Conservation (phyloP, 2,797 vertebrate genomes). For the Acipenser transmontanus region DNA sequence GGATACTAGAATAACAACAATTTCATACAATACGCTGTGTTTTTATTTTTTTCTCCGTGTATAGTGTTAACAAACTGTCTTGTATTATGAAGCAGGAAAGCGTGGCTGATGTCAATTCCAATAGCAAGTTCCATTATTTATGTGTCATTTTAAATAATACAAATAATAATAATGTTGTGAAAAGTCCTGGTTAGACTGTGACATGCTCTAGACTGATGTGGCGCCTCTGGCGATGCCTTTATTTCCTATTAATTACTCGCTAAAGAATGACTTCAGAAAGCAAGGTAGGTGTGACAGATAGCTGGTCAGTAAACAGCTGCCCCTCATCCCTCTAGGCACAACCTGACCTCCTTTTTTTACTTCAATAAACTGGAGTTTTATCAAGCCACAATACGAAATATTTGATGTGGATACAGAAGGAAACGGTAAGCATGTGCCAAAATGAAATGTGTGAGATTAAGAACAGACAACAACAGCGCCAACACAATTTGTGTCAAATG, state of each 20-base stretch:
- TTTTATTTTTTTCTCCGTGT: slow-evolving; percentile 13
- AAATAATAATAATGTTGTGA: slow-evolving; percentile 39
- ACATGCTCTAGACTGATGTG: slow-evolving; percentile 38
- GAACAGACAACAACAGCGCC: too few relatives aligned
- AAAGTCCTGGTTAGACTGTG: slow-evolving; percentile 30
- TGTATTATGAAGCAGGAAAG: slow-evolving; percentile 23
- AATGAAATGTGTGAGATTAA: too few relatives aligned
- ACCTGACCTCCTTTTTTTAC: slow-evolving; percentile 63
- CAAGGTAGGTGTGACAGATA: slow-evolving; percentile 54
- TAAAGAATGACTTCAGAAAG: slow-evolving; percentile 44
- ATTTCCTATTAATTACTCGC: slow-evolving; percentile 56
- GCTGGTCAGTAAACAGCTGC: slow-evolving; percentile 65
- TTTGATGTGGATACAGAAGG: slow-evolving; percentile 54
- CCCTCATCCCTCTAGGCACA: slow-evolving; percentile 54
- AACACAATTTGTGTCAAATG: too few relatives aligned
- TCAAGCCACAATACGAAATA: slow-evolving; percentile 50
- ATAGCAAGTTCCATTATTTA: slow-evolving; percentile 28
- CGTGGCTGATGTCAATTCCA: slow-evolving; percentile 34
- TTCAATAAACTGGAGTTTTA: slow-evolving; percentile 55
- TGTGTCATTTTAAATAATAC: slow-evolving; percentile 41
- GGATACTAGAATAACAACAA: too few relatives aligned
- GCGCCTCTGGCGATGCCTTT: slow-evolving; percentile 54
- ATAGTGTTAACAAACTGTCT: slow-evolving; percentile 21
- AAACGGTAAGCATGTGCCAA: slow-evolving; percentile 58
- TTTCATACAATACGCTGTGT: too few relatives aligned